phyloP scores from a whole-genome alignment of 2,888 invertebrate species.

The Oligia fasciuncula region DNA sequence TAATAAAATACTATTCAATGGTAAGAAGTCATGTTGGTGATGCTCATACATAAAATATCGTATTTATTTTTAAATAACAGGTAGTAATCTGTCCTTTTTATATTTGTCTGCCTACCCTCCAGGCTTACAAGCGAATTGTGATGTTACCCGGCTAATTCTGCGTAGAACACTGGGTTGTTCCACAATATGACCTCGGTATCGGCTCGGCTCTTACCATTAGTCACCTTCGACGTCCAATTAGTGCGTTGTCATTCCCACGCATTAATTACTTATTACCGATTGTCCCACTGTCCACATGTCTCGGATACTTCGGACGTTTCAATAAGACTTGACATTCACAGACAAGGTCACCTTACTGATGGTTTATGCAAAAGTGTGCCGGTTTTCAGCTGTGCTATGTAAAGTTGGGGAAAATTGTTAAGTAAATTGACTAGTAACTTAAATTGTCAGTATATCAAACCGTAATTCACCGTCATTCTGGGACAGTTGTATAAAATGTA shows the following conservation, averaged over 20 bases:
- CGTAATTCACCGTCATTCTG: background rate
- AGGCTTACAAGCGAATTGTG: background rate
- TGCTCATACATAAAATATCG: background rate
- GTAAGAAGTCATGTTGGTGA: background rate
- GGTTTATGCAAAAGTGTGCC: background rate
- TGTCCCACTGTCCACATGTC: conserved; percentile 62
- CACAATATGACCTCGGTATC: conserved; percentile 39
- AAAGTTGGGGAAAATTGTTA: no score
- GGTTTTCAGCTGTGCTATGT: background rate
- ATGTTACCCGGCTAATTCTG: background rate
- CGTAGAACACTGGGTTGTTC: background rate
- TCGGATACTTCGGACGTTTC: conserved; percentile 72
- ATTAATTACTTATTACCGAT: conserved; percentile 80
- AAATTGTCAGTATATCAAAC: background rate
- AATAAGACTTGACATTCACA: conserved; percentile 60
- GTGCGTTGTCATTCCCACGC: conserved; percentile 77
- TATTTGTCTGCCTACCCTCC: background rate
- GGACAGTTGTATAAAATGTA: background rate
- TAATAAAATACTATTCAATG: background rate
- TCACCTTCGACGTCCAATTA: conserved; percentile 83
- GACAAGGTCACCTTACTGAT: background rate
- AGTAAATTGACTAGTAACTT: background rate
- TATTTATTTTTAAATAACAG: background rate
- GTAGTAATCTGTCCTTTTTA: background rate
- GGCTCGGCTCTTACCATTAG: conserved; percentile 66